phyloP scores from a whole-genome alignment of 2,797 vertebrate species.

The Cephalopachus bancanus region DNA sequence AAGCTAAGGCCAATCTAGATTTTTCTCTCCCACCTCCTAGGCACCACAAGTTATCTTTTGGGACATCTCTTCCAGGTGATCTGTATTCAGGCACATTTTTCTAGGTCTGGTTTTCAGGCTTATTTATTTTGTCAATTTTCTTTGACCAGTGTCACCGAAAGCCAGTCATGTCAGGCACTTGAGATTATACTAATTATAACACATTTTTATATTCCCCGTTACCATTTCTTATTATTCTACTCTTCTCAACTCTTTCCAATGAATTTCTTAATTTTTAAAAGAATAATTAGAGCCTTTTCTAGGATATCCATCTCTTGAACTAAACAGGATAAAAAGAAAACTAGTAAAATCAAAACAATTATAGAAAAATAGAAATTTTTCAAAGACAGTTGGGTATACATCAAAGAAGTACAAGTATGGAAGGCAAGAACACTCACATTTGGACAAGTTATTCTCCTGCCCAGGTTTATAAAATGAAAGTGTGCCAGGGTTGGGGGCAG shows the following conservation, averaged over 20 bases:
- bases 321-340: neutral
- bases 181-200: neutral
- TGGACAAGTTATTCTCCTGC: neutral
- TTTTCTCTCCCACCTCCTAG: neutral
- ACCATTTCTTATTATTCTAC: neutral
- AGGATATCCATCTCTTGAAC: neutral
- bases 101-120: neutral
- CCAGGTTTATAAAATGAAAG: neutral
- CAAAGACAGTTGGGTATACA: neutral
- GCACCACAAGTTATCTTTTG: neutral
- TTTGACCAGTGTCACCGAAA: neutral
- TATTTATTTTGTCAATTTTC: neutral
- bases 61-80: neutral
- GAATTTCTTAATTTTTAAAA: neutral
- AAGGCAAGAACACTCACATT: neutral
- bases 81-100: neutral
- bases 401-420: neutral
- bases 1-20: neutral
- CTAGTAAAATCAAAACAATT: neutral
- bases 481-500: fast-evolving
- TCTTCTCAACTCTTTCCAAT: neutral
- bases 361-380: neutral
- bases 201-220: neutral
- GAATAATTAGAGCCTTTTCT: neutral
- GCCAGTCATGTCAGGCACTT: neutral